Base-by-base conservation (phyloP, 2,113 vertebrate species). In the Stomatorhinus ivindoensis region DNA sequence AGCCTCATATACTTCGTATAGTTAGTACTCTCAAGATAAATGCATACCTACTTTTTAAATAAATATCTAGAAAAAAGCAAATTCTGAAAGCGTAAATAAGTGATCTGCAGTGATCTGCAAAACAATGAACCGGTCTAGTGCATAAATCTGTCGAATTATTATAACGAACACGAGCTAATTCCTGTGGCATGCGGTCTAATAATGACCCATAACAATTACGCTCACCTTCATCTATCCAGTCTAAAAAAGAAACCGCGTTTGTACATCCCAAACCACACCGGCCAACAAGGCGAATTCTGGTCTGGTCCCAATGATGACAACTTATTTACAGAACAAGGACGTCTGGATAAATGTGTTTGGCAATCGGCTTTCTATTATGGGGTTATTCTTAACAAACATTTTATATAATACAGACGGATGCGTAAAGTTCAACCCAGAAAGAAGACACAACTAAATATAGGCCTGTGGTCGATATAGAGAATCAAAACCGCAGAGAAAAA, bases 291-390 rank as follows among this genome's bases (percentile, higher is more conserved):
- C 3, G 13, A 7, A 80, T 87, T 87, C 55, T 69, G 11, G 21
- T 87, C 55, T 69, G 11, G 21, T 89, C 7, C 9, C 69, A 73
- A 58, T 27, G 88, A 73, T 91, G 90, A 91, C 91, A 88, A 82
- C 48, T 51, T 51, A 46, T 65, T 88, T 69, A 83, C 48, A 73
- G 58, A 87, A 89, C 65, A 84, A 86, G 15, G 86, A 87, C 86
- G 73, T 76, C 24, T 51, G 13, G 35, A 65, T 31, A 90, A 58
- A 8, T 51, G 15, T 89, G 88, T 89, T 82, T 51, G 80, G 85
- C 82, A 91, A 73, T 69, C 86, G 24, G 7, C n/a, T 21, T 69
- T 65, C 44, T 73, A 83, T 1, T 76, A 86, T 92, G 90, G 89
- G 86, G 90, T 87, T 89, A 55, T 24, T 24, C 7, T 50, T 50